Percentiles rank a stretch among this genome's conserved stretches.
These are phyloP conservation scores for Micronycteris hirsuta DNA, from an alignment of 2,113 vertebrate species.

Conservation along the genomic window DNA sequence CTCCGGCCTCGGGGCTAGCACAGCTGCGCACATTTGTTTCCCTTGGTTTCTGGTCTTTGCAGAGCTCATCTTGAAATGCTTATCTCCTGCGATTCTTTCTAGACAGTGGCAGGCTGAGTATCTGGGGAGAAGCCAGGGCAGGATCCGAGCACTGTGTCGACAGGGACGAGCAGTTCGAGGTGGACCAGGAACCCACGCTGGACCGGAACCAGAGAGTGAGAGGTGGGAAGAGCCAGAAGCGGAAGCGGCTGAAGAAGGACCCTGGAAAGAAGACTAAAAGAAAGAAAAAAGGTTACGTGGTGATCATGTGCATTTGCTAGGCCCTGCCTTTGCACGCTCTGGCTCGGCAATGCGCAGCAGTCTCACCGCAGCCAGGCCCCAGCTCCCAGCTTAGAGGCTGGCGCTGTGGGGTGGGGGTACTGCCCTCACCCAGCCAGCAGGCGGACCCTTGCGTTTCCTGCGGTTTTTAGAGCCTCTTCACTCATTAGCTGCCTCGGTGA, in stretches of 20 bases:
- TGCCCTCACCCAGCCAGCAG: background rate
- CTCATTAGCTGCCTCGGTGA: background rate
- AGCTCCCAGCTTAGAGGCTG: rapidly evolving
- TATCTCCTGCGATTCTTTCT: background rate
- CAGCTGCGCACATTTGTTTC: rapidly evolving
- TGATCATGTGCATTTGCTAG: background rate
- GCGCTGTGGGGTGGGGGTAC: no score
- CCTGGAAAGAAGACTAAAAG: conserved; percentile 78
- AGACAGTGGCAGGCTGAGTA: conserved; percentile 72
- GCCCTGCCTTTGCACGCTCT: background rate
- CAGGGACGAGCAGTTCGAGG: conserved; percentile 79
- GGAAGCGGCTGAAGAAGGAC: conserved; percentile 83
- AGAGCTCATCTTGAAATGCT: rapidly evolving
- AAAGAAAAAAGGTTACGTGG: conserved; percentile 77
- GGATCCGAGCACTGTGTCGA: conserved; percentile 55
- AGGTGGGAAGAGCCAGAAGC: conserved; percentile 85
- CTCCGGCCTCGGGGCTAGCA: rapidly evolving
- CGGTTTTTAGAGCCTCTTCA: background rate
- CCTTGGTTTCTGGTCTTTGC: rapidly evolving
- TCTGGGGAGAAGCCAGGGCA: conserved; percentile 67
- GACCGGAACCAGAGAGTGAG: conserved; percentile 80
- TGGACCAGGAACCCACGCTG: conserved; percentile 75
- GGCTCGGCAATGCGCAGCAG: rapidly evolving
- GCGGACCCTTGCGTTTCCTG: background rate
- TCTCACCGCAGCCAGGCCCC: rapidly evolving